Percentiles rank a stretch among this genome's conserved stretches.
phyloP scores from a whole-genome alignment of 2,888 invertebrate genomes.

The Brachypterus glaber region DNA sequence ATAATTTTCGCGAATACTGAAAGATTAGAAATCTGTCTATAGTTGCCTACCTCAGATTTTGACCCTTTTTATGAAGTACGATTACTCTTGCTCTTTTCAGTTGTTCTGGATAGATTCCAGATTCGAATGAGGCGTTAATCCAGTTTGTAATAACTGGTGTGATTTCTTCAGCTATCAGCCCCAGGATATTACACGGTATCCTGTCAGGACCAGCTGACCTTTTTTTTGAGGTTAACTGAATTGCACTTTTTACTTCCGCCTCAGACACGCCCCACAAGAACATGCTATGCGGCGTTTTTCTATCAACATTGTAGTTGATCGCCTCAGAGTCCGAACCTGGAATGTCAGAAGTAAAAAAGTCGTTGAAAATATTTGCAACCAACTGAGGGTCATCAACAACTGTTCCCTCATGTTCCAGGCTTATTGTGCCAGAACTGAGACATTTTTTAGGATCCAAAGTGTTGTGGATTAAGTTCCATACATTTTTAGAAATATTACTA shows the following conservation, averaged over 20 bases:
- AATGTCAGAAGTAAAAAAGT: neutral
- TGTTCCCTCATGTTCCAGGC: neutral
- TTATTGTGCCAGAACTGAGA: neutral
- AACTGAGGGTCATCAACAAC: neutral
- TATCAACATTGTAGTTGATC: slow-evolving; percentile 1
- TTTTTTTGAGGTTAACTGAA: no score
- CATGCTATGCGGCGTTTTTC: neutral
- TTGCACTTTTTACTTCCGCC: neutral
- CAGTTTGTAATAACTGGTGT: neutral
- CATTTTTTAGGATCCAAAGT: no score
- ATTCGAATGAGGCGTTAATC: neutral
- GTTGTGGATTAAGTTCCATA: no score
- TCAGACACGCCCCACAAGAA: neutral
- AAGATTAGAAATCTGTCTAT: slow-evolving; percentile 1
- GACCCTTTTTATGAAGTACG: neutral
- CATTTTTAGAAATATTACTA: no score
- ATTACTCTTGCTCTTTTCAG: neutral
- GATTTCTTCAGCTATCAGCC: neutral
- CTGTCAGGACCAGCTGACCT: neutral
- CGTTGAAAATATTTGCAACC: neutral
- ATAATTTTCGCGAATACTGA: slow-evolving; percentile 1
- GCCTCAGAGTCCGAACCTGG: no score
- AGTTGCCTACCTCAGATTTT: neutral
- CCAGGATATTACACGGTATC: neutral
- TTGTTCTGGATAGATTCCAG: slow-evolving; percentile 1